Base-by-base conservation (phyloP, 2,797 vertebrate genomes). In the Chaunax sp. region DNA sequence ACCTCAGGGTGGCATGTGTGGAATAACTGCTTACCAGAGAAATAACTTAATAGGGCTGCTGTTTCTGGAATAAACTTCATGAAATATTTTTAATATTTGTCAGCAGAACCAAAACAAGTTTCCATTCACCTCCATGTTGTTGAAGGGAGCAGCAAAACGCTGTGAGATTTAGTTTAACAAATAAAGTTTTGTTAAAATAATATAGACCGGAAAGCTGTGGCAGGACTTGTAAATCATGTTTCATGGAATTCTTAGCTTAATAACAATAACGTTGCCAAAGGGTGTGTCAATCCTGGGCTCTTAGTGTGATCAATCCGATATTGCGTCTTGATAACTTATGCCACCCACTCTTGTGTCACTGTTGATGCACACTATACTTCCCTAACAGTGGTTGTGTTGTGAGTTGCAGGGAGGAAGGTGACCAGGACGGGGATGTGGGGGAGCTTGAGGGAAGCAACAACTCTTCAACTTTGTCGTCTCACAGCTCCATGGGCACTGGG, bases 361-460 rank as follows among this genome's bases (percentile, higher is more conserved):
- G 18, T 18, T 66, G 19, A 26, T 4, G 1, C 18, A 8, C 5
- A 8, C 15, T 6, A 20, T 22, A 18, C 28, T 30, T 13, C 2
- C 8, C 35, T 77, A 38, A 81, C 28, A 11, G 37, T 25, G 22
- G 30, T 57, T 49, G 44, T 58, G 54, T 47, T 80, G 14, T 87
- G 40, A 84, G 40, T 66, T 75, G 23, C 87, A 98, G 97, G 86
- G 97, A 98, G 59, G 95, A 95, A 38, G 72, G 84, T 0, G 96
- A 98, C 46, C 96, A 95, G 40, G 95, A 97, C n/a, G 89, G 94
- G 70, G 96, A 97, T 0, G 81, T 90, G 1, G 92, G 86, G 0
- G 96, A 97, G 57, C 87, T 92, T 1, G 96, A 98, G 2, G 92
- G 84, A 41, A 65, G 89, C 2, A 81, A 86, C 79, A 94, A 84